phyloP scores from a whole-genome alignment of 2,888 invertebrate genomes.

The Mystacides longicornis region DNA sequence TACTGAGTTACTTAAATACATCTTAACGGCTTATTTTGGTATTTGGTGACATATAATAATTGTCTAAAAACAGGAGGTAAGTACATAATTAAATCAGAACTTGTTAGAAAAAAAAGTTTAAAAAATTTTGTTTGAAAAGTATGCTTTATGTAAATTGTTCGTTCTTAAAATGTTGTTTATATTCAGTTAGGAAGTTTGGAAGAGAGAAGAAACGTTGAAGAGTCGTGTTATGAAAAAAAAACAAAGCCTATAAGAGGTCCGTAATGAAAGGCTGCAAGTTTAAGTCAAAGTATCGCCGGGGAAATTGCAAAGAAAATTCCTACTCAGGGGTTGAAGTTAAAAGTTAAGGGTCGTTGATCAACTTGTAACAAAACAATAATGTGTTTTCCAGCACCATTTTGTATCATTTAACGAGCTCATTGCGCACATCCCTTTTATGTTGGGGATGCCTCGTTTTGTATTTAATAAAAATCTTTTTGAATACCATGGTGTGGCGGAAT shows the following conservation, averaged over 20 bases:
- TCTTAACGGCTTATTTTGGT: no score
- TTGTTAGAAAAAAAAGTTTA: neutral
- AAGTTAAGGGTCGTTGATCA: slow-evolving; percentile 7
- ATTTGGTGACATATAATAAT: no score
- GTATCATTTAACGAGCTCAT: slow-evolving; percentile 11
- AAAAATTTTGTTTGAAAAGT: neutral
- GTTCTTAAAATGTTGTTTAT: slow-evolving; percentile 1
- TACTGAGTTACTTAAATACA: no score
- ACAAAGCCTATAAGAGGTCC: slow-evolving; percentile 1
- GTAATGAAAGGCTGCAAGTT: slow-evolving; percentile 1
- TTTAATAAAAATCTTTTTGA: slow-evolving; percentile 7
- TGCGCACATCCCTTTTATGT: slow-evolving; percentile 6
- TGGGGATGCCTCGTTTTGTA: slow-evolving; percentile 6
- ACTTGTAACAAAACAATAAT: slow-evolving; percentile 14
- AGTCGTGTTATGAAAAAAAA: neutral
- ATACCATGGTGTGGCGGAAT: no score
- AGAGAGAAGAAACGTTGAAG: neutral
- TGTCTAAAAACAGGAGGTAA: neutral
- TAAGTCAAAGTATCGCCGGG: neutral
- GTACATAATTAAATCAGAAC: neutral
- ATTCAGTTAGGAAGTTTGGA: neutral
- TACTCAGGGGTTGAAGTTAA: neutral
- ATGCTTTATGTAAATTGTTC: neutral
- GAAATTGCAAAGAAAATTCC: neutral
- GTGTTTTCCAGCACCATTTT: slow-evolving; percentile 10